Conservation (phyloP, 2,888 invertebrate species). For the Dysmachus trigonus region DNA sequence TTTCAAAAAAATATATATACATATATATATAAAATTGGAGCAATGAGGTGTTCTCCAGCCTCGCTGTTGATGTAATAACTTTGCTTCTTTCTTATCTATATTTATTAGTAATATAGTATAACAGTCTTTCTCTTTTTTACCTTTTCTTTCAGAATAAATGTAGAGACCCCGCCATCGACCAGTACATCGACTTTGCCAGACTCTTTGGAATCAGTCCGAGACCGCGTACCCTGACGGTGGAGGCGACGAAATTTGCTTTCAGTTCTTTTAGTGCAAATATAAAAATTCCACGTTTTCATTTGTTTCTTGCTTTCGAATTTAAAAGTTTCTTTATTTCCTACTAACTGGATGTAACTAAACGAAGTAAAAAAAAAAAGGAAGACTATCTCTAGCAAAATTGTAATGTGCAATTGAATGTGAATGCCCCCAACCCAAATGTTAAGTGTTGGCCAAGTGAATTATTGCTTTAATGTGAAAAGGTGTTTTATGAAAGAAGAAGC, state of each 20-base stretch:
- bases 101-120: slow-evolving; percentile 30
- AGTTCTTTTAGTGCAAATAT: slow-evolving; percentile 40
- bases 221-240: slow-evolving; percentile 61
- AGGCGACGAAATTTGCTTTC: slow-evolving; percentile 39
- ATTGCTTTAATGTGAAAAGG: background rate
- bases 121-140: slow-evolving; percentile 35
- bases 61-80: slow-evolving; percentile 3
- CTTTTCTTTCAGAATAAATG: slow-evolving; percentile 31
- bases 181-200: slow-evolving; percentile 46
- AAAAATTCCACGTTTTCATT: slow-evolving; percentile 23
- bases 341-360: background rate
- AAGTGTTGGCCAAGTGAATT: background rate
- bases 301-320: background rate
- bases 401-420: background rate
- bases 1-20: slow-evolving; percentile 1
- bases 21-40: slow-evolving; percentile 1
- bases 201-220: slow-evolving; percentile 57
- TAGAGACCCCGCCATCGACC: slow-evolving; percentile 37
- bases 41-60: slow-evolving; percentile 18
- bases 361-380: background rate
- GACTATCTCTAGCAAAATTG: background rate
- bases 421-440: background rate
- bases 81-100: slow-evolving; percentile 31
- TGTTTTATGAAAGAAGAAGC: background rate
- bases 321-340: background rate